Evolutionary conservation across 2,797 vertebrate genomes (phyloP), one percentile per base, ranked within the genome.

Genomic region (Coranthus polyacanthus): DNA sequence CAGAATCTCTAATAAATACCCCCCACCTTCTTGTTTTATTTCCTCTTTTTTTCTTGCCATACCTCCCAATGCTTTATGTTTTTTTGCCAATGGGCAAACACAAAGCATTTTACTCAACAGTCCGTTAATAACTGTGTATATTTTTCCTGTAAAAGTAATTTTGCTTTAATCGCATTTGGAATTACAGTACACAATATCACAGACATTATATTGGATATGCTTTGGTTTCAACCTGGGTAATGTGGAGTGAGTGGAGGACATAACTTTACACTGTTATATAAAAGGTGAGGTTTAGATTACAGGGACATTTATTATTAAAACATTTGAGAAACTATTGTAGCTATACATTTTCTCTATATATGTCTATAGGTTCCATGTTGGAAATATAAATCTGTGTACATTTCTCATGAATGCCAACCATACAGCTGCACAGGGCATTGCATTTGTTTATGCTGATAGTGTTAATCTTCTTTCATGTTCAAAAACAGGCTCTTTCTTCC

Each of bases 1-100:
- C 78, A 56, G 58, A 80, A 84, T 78, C 69, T 73, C 56, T 70
- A 78, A 87, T 82, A 89, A 83, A 73, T 77, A 75, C 72, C 73
- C 76, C 80, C 56, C 71, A 49, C 71, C 59, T 54, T 53, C 34
- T 55, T 63, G 18, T 76, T 78, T 85, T 75, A 74, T 77, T 56
- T 74, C 41, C 41, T 54, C 17, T 68, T 70, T 72, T 59, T 64
- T n/a, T 64, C 38, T 56, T 75, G 41, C 78, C 34, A 57, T 75
- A 72, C 71, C 73, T 69, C 72, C 77, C 54, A 76, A 65, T 78
- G 65, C 52, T 76, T 80, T 82, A 80, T 82, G 66, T 50, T 18
- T 36, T 46, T 50, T 81, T 64, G 77, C 86, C 80, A 41, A 45
- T 39, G 72, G 84, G 70, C 63, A 68, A 68, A 67, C 60, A 70